These are phyloP conservation scores for Hypomecis punctinalis DNA, from an alignment of 2,888 invertebrate species.

Conservation along the genomic window DNA sequence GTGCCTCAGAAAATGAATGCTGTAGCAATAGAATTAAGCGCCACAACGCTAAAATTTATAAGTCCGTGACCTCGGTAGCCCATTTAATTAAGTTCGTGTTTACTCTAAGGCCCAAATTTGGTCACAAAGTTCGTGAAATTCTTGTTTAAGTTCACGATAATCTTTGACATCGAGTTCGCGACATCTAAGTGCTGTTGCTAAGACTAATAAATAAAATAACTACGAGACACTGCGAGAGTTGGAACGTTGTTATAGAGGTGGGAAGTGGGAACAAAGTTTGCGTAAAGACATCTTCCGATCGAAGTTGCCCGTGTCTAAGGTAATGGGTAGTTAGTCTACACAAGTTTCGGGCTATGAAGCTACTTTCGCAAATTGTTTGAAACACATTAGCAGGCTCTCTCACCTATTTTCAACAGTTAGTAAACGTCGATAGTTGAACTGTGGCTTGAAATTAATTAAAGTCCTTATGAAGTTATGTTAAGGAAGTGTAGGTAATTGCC, in stretches of 20 bases:
- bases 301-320: conserved; percentile 19
- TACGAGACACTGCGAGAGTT: conserved; percentile 31
- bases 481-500: no score
- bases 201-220: conserved; percentile 35
- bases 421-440: conserved; percentile 10
- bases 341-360: conserved; percentile 18
- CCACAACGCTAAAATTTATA: conserved; percentile 17
- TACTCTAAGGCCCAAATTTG: conserved; percentile 22
- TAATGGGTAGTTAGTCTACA: conserved; percentile 23
- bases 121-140: conserved; percentile 28
- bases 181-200: conserved; percentile 29
- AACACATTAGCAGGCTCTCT: conserved; percentile 17
- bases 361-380: conserved; percentile 20
- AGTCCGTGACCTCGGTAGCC: conserved; percentile 14
- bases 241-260: conserved; percentile 27
- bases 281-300: conserved; percentile 28
- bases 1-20: conserved; percentile 1
- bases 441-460: neutral
- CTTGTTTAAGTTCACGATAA: conserved; percentile 31
- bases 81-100: conserved; percentile 29
- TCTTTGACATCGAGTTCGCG: conserved; percentile 31
- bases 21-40: conserved; percentile 4
- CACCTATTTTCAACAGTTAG: conserved; percentile 8
- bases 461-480: neutral
- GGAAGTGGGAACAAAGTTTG: conserved; percentile 22